Evolutionary conservation across 2,888 invertebrate genomes (phyloP), one percentile per base, ranked within the genome.

Genomic region (Spicauda simplicius): DNA sequence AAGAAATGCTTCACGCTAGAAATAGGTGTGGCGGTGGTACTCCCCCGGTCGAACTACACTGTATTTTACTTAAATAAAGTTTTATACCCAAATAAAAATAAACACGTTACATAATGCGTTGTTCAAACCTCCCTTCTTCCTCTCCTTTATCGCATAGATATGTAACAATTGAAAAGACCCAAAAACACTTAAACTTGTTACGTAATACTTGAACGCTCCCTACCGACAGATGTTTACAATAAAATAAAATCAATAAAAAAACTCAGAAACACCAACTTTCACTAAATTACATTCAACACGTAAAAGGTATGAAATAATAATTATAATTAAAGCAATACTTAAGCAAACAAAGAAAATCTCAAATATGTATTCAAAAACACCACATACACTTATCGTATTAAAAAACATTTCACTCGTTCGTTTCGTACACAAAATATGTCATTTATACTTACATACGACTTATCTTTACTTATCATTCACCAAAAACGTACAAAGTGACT

Each of bases 401-500:
- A 72, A 77, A 41, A 41, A 74, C 64, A 77, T 77, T 76, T 73
- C 75, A 76, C 79, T 74, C 74, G 73, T 77, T 81, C 25, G 25
- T 25, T 25, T 81, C 87, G 85, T 90, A 91, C 87, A 90, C 89
- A 91, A 91, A 91, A 90, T 91, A 91, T 91, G 90, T 91, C 88
- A 88, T 90, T 90, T 85, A 82, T 82, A 77, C 81, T 85, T 86
- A 71, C 54, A 54, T 65, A 64, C 2, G 19, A 48, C 48, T 48
- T 14, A 65, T 19, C 14, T 19, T 54, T 45, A 16, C 66, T 59
- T 65, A 65, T 54, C 41, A 45, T 54, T 54, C 33, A 33, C 33
- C 57, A 25, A 53, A 52, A 56, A 64, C 59, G 54, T n/a, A 79
- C 71, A 70, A 77, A 76, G 69, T 65, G 63, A 70, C 55, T 41